A percentile compares a stretch with the other conserved stretches of the same genome.
These are phyloP conservation scores for Drosophila triauraria DNA, from an alignment of 1,140 invertebrate species.

Conservation along the genomic window DNA sequence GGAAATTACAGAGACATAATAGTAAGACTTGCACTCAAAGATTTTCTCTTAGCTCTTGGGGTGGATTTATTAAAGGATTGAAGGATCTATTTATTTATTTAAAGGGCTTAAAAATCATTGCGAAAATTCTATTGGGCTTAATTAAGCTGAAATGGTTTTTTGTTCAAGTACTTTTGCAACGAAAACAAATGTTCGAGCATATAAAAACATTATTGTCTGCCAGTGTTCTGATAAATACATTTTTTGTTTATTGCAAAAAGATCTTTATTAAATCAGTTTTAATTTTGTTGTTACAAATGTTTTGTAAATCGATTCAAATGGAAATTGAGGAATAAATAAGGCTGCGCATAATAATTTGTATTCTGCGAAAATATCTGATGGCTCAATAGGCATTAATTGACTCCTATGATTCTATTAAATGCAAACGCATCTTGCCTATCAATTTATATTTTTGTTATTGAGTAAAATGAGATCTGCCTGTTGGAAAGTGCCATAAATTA, in stretches of 20 bases:
- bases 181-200: background rate
- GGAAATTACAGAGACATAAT: constrained; percentile 40
- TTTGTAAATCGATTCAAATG: no score
- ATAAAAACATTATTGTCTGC: background rate
- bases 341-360: background rate
- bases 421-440: constrained; percentile 4
- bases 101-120: background rate
- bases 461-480: background rate
- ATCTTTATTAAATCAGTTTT: background rate
- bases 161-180: background rate
- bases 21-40: constrained; percentile 3
- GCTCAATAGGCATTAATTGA: background rate
- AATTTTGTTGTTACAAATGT: background rate
- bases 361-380: background rate
- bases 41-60: background rate
- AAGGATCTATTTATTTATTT: background rate
- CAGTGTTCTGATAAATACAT: background rate
- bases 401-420: background rate
- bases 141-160: background rate
- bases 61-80: background rate
- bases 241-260: background rate
- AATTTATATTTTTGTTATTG: background rate
- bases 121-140: background rate
- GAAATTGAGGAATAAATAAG: background rate
- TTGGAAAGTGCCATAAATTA: background rate